Conservation (phyloP, 2,113 vertebrate genomes). For the Myotis lucifugus region DNA sequence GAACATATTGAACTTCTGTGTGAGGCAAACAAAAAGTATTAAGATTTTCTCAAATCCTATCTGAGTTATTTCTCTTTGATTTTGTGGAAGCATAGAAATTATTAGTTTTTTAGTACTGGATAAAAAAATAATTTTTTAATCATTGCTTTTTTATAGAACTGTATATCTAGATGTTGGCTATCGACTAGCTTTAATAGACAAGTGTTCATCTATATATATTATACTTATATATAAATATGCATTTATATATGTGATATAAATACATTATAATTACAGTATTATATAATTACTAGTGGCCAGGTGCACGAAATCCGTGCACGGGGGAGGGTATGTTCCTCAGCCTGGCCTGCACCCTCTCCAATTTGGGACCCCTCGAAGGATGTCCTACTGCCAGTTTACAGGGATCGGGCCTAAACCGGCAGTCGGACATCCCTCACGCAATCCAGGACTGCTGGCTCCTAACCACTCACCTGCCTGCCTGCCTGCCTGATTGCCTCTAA, state of each 20-base stretch:
- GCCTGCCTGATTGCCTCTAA: too few relatives aligned
- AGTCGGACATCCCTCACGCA: too few relatives aligned
- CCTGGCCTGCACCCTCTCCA: too few relatives aligned
- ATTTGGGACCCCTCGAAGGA: too few relatives aligned
- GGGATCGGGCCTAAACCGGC: too few relatives aligned
- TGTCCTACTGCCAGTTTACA: too few relatives aligned
- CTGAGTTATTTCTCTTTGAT: background rate
- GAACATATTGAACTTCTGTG: accelerated
- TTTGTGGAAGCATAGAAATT: background rate
- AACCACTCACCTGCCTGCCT: too few relatives aligned
- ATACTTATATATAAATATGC: background rate
- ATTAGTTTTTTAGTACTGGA: background rate
- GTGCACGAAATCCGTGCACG: too few relatives aligned
- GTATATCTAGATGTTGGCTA: background rate
- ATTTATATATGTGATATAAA: background rate
- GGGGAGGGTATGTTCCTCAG: too few relatives aligned
- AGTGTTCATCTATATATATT: background rate
- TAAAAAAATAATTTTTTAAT: background rate
- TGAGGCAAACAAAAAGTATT: background rate
- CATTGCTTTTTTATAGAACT: background rate
- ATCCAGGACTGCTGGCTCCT: too few relatives aligned
- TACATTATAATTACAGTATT: background rate
- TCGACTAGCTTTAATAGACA: background rate
- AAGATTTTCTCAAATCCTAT: background rate
- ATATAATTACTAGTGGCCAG: background rate